Base-by-base conservation (phyloP, 1,140 invertebrate species). In the Ptiloglossa arizonensis region DNA sequence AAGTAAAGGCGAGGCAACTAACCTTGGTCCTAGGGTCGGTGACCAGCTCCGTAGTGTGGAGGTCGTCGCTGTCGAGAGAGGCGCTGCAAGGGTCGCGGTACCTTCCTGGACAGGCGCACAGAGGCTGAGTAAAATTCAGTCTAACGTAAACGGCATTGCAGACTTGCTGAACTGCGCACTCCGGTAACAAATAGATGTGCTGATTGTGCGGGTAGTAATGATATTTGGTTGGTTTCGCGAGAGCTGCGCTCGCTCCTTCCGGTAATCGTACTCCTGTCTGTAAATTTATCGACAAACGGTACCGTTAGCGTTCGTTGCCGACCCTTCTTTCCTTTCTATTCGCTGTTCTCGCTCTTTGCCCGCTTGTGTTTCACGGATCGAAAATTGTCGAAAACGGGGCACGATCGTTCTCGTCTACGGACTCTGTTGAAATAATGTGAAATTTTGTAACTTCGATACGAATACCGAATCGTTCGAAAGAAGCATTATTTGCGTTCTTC, bases 191-290 rank as follows among this genome's bases (percentile, higher is more conserved):
- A 93, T 97, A 97, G 85, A 97, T 96, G 91, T 97, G 97, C 91
- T 97, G 97, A 93, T 98, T 97, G 93, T 97, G 97, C n/a, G 97
- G 97, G 91, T 97, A 97, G 93, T 97, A 97, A 90, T 98, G 97
- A 93, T 98, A 97, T 93, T 97, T 97, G 50, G 97, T 97, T 5
- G 97, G 96, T 90, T 97, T 97, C 32, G 95, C 94, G 35, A 95
- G 90, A 52, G 95, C 95, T 38, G 91, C 91, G 62, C 94, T 94
- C 2, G 95, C 95, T 41, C 94, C 95, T 80, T 95, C 95, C 87
- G 95, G 95, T 88, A 95, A 92, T 84, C 95, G 94, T 82, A 96
- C 94, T 80, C 95, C 90, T 56, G 92, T 96, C 96, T 96, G 94
- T 85, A 94, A 96, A 83, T 48, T 50, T n/a, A 67, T n/a, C 24